These are phyloP conservation scores for Tetranychus urticae DNA, from an alignment of 1,140 invertebrate species.

Conservation along the genomic window DNA sequence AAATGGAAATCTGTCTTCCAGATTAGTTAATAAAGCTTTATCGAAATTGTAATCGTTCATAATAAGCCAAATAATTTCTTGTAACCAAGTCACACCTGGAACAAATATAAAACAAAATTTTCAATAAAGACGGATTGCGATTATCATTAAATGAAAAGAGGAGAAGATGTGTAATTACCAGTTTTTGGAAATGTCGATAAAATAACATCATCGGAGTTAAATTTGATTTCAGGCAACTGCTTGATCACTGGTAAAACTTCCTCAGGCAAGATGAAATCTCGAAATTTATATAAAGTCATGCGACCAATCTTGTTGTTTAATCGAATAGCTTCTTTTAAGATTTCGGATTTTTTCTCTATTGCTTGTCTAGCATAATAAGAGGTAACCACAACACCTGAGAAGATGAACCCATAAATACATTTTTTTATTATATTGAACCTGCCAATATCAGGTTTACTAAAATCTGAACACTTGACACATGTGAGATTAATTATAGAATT, in stretches of 20 bases:
- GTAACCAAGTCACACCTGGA: slow-evolving; percentile 27
- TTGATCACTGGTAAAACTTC: slow-evolving; percentile 4
- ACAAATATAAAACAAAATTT: background rate
- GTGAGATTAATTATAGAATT: no score
- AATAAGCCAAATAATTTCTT: slow-evolving; percentile 27
- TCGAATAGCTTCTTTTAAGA: no score
- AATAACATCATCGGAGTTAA: slow-evolving; percentile 10
- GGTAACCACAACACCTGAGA: no score
- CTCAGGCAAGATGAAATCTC: slow-evolving; percentile 3
- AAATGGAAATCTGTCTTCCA: slow-evolving; percentile 26
- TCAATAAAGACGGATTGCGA: background rate
- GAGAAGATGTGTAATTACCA: background rate
- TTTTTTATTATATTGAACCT: no score
- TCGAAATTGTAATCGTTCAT: slow-evolving; percentile 20
- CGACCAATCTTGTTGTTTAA: background rate
- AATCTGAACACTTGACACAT: no score
- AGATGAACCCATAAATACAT: no score
- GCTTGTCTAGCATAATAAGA: no score
- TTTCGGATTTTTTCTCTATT: no score
- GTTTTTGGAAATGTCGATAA: slow-evolving; percentile 12
- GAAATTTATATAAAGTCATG: slow-evolving; percentile 5
- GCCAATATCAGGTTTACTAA: no score
- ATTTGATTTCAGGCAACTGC: slow-evolving; percentile 2
- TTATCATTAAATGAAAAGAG: background rate
- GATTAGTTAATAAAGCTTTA: slow-evolving; percentile 16